Evolutionary conservation across 2,888 invertebrate genomes (phyloP).

Genomic region (Drosophila anomelani): DNA sequence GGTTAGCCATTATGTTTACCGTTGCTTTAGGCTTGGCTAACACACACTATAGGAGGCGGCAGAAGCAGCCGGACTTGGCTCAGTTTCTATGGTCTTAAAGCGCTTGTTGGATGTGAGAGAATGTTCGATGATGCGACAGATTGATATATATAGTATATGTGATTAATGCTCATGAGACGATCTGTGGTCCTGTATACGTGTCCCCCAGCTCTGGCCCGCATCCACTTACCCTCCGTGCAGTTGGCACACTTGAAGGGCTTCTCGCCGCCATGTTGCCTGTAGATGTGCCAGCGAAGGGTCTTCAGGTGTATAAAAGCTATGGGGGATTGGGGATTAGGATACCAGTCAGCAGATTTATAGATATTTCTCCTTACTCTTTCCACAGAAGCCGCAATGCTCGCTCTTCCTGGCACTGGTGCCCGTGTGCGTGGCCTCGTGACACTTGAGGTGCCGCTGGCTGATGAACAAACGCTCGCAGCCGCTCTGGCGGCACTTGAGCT

Average conservation of each 20-base stretch:
- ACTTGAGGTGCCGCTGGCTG: conserved; percentile 77
- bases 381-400: conserved; percentile 79
- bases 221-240: conserved; percentile 70
- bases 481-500: conserved; percentile 73
- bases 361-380: conserved; percentile 69
- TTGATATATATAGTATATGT: conserved; percentile 1
- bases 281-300: conserved; percentile 73
- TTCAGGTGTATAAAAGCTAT: conserved; percentile 68
- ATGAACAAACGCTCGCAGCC: conserved; percentile 81
- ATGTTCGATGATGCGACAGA: conserved; percentile 59
- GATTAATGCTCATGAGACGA: conserved; percentile 34
- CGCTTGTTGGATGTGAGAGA: conserved; percentile 59
- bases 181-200: conserved; percentile 8
- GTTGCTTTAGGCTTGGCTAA: conserved; percentile 61
- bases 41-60: conserved; percentile 67
- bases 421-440: conserved; percentile 79
- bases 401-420: conserved; percentile 66
- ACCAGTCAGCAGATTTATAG: not conserved
- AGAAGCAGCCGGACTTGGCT: conserved; percentile 49
- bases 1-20: conserved; percentile 66
- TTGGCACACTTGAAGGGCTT: conserved; percentile 72
- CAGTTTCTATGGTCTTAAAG: conserved; percentile 54
- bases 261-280: conserved; percentile 72
- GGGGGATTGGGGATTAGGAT: not conserved
- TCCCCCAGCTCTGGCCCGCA: conserved; percentile 4